Evolutionary conservation across 1,140 invertebrate species (phyloP).

Genomic region (Ganaspis sp.): DNA sequence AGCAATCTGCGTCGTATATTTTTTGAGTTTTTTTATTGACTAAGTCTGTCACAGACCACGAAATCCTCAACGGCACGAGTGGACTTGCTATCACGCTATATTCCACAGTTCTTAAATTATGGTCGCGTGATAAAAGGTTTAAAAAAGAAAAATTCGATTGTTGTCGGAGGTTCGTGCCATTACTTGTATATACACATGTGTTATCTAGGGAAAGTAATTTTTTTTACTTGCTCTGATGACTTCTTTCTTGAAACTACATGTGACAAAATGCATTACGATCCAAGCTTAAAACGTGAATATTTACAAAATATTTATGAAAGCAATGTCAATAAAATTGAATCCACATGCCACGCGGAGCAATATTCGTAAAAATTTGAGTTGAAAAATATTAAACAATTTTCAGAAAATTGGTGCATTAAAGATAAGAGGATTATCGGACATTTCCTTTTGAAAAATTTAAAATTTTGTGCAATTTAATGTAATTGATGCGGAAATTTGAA

Average conservation of each 20-base stretch:
- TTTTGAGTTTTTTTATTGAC: conserved; percentile 29
- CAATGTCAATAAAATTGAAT: conserved; percentile 13
- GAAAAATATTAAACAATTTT: too few species aligned
- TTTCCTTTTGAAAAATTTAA: too few species aligned
- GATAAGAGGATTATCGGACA: too few species aligned
- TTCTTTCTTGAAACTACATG: conserved; percentile 5
- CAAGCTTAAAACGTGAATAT: neutral
- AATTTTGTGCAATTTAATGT: too few species aligned
- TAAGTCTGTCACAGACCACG: conserved; percentile 23
- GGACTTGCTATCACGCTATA: conserved; percentile 23
- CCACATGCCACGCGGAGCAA: too few species aligned
- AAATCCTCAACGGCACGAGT: conserved; percentile 20
- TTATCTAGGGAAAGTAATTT: conserved; percentile 19
- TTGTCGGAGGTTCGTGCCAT: conserved; percentile 28
- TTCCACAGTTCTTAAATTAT: conserved; percentile 41
- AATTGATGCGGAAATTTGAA: too few species aligned
- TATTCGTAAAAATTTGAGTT: too few species aligned
- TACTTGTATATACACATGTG: conserved; percentile 19
- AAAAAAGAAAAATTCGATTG: conserved; percentile 33
- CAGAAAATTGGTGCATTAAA: too few species aligned
- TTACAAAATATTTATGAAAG: conserved; percentile 21
- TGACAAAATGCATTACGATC: neutral
- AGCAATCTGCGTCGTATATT: neutral
- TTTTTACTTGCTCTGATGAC: conserved; percentile 25
- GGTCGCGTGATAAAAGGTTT: conserved; percentile 41